Base-by-base conservation (phyloP, 1,140 invertebrate genomes). In the Leucophenga varia region DNA sequence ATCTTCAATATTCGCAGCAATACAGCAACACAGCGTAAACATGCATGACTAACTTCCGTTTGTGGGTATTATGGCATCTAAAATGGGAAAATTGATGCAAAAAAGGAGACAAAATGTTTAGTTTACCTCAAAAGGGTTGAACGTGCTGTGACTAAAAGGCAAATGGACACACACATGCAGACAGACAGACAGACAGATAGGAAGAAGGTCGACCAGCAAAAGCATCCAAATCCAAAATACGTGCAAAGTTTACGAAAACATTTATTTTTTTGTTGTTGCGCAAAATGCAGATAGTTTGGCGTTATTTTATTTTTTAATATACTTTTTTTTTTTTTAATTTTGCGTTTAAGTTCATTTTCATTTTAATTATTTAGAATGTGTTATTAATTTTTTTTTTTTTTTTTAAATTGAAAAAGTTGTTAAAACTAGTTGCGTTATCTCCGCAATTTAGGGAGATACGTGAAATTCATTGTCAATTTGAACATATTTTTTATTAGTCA, bases 391-490 rank as follows among this genome's bases (percentile, higher is more conserved):
- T 54, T 51, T 46, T 20, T 16, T 13, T 42, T 42, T 14, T 22
- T 5, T 44, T 47, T 21, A 28, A 20, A 39, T 52, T 54, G 38
- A 37, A 32, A 31, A 34, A 45, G 21, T 10, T 49, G 12, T 13
- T 41, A 20, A 20, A 25, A 30, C 19, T 46, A 19, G 72, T 81
- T 52, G 80, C 79, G 35, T 77, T 82, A 30, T n/a, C n/a, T n/a
- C n/a, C n/a, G n/a, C n/a, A n/a, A n/a, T n/a, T n/a, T n/a, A n/a
- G n/a, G n/a, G n/a, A n/a, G n/a, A n/a, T n/a, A n/a, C n/a, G n/a
- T n/a, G n/a, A n/a, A n/a, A n/a, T n/a, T n/a, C n/a, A n/a, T n/a
- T n/a, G n/a, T n/a, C n/a, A n/a, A n/a, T n/a, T n/a, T n/a, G n/a
- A n/a, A n/a, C n/a, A n/a, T n/a, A n/a, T n/a, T n/a, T n/a, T n/a